These are phyloP conservation scores for Chrysolina haemoptera DNA, from an alignment of 2,888 invertebrate species.

Conservation along the genomic window DNA sequence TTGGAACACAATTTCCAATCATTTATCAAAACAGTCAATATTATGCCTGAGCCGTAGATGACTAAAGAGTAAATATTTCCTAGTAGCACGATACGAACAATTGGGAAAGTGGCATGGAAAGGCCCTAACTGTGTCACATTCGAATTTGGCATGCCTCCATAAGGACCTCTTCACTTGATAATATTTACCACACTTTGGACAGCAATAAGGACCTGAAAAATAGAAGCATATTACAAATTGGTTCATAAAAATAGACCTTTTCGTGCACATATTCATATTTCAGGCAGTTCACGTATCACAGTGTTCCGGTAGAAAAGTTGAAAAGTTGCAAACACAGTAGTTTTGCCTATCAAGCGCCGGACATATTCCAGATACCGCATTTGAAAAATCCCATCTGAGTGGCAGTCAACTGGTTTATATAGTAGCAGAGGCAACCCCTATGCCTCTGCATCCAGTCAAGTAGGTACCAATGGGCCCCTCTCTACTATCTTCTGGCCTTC, in stretches of 20 bases:
- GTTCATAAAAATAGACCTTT: neutral
- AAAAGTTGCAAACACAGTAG: no score
- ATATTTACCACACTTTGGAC: conserved; percentile 38
- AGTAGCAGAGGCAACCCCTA: no score
- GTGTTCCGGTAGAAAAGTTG: no score
- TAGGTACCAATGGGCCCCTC: no score
- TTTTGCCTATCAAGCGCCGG: no score
- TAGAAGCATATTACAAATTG: neutral
- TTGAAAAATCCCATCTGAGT: no score
- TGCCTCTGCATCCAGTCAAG: no score
- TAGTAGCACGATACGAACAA: conserved; percentile 36
- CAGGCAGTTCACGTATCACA: no score
- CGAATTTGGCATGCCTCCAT: conserved; percentile 31
- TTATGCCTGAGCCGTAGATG: conserved; percentile 37
- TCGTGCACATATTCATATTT: neutral
- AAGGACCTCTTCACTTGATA: conserved; percentile 35
- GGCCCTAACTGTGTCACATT: conserved; percentile 29
- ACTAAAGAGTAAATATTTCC: conserved; percentile 33
- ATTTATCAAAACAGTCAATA: conserved; percentile 2
- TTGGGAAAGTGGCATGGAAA: conserved; percentile 29
- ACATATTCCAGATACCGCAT: no score
- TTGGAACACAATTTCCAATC: neutral
- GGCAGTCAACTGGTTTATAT: no score
- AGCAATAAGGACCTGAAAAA: conserved; percentile 30
- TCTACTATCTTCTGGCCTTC: no score